Evolutionary conservation across 2,888 invertebrate genomes (phyloP), one percentile per base, ranked within the genome.

Genomic region (Eupeodes luniger): DNA sequence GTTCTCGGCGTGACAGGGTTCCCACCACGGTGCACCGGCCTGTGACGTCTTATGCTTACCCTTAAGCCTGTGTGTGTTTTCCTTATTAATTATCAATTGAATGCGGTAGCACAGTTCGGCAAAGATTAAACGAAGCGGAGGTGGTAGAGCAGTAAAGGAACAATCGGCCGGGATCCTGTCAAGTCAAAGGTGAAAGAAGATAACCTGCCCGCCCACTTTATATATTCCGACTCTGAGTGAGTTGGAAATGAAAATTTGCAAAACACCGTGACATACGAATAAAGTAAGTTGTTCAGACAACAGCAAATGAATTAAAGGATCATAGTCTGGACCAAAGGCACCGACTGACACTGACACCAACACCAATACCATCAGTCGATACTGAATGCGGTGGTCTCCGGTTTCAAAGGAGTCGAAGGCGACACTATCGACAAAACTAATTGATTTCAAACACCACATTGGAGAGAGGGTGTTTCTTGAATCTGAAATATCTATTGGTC

Each of bases 381-480:
- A 34, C 59, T 64, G 27, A 77, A 74, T 77, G 19, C 44, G 81
- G 78, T 84, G 79, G 81, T 89, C 85, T 83, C 84, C 40, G 74
- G 79, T 85, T 89, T 86, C 90, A 89, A 90, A 90, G 89, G 87
- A 89, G 90, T 89, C 90, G 91, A 91, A 92, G 92, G 92, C 92
- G 92, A 92, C 92, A 92, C 91, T 91, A 91, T 92, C 91, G 91
- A 93, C 93, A 93, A 93, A 93, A 93, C 93, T 93, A 93, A 93
- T 93, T 93, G 93, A 93, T 93, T 93, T 92, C 91, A 92, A 92
- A 92, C 91, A 91, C 91, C 91, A 90, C 70, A 81, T 12, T 70
- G 62, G 49, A 76, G 85, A 76, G 85, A 72, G 89, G 85, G 89
- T 82, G 89, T 89, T 79, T 66, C 85, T 79, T 59, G 69, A 75